Conservation (phyloP, 2,797 vertebrate species). For the Philypnodon macrostomus region DNA sequence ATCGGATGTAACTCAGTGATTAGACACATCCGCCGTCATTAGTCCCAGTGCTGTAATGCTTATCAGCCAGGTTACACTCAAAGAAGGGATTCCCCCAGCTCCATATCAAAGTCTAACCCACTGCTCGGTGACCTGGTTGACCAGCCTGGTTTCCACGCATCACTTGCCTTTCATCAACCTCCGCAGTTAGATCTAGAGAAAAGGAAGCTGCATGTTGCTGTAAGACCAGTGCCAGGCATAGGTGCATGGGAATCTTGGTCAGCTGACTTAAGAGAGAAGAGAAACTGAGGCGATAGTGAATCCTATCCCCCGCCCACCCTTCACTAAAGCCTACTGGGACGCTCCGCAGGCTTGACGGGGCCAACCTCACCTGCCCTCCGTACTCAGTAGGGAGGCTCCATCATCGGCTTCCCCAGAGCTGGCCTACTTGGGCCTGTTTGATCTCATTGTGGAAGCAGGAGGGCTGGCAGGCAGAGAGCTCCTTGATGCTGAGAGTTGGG, state of each 20-base stretch:
- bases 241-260: conserved; percentile 68
- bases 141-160: conserved; percentile 12
- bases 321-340: conserved; percentile 66
- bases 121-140: background rate
- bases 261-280: conserved; percentile 56
- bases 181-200: conserved; percentile 10
- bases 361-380: conserved; percentile 58
- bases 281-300: conserved; percentile 31
- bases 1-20: conserved; percentile 54
- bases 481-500: conserved; percentile 66
- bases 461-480: conserved; percentile 60
- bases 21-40: conserved; percentile 32
- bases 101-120: conserved; percentile 6
- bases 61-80: conserved; percentile 12
- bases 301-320: conserved; percentile 9
- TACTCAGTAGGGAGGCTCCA: conserved; percentile 61
- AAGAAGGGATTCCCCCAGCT: conserved; percentile 20
- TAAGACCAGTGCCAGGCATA: conserved; percentile 48
- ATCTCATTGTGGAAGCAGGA: conserved; percentile 71
- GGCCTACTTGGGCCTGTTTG: conserved; percentile 72
- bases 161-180: conserved; percentile 46
- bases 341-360: conserved; percentile 60
- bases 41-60: conserved; percentile 8
- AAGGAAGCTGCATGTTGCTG: conserved; percentile 29
- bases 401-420: conserved; percentile 62